Base-by-base conservation (phyloP, 2,888 invertebrate species). In the Dione vanillae region DNA sequence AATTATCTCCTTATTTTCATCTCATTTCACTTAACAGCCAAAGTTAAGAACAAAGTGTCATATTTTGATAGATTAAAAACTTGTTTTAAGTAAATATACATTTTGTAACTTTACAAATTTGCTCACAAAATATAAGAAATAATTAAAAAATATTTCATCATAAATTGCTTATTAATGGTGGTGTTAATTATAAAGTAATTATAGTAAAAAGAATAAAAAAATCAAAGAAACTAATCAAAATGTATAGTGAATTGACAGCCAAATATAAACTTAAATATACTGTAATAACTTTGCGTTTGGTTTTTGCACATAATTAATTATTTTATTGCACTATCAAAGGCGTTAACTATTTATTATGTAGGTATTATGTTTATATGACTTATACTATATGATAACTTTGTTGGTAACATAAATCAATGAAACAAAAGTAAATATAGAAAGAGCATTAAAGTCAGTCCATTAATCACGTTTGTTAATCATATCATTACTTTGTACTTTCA, bases 361-460 rank as follows among this genome's bases (percentile, higher is more conserved):
- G n/a, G n/a, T n/a, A 45, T n/a, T 11, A 45, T 61, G 43, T 61
- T 43, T 61, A 61, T 16, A 45, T 61, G 43, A 59, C 20, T 43
- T 59, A 20, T 56, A 37, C 10, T n/a, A 19, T 43, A 19, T 19
- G 49, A 64, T 49, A 37, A 49, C 5, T 47, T 49, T 49, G 64
- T 40, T 47, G 19, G 19, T 37, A 40, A 49, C 49, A 19, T 11
- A 49, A 20, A 65, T 58, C 65, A 69, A 49, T 65, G 56, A 58
- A 35, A 20, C n/a, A 40, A n/a, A 59, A 51, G 41, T 67, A 49
- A 69, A 56, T 58, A 65, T 68, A 61, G 61, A 58, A 45, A 61
- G 16, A 61, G 19, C 10, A 41, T 52, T 20, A 47, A 43, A 68
- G 19, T 49, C 27, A 14, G 12, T 61, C 12, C 9, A 41, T 61